Evolutionary conservation across 1,140 invertebrate genomes (phyloP).

Genomic region (Drosophila pallidifrons): DNA sequence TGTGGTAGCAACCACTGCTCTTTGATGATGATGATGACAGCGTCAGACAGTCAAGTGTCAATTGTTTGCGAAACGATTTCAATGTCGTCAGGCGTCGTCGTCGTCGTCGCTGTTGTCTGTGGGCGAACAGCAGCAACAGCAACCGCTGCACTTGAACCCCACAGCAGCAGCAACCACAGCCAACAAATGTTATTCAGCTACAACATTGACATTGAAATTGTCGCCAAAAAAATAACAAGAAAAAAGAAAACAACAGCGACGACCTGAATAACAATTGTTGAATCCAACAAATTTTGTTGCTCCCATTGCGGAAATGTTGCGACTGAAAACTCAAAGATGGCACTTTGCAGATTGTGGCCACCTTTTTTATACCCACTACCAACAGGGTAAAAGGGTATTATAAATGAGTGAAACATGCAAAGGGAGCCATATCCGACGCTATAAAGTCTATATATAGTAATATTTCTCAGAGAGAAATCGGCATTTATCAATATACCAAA

Average conservation of each 20-base stretch:
- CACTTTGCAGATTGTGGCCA: constrained; percentile 5
- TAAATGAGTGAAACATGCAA: too few relatives aligned
- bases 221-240: constrained; percentile 1
- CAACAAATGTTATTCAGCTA: neutral
- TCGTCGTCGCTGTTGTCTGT: neutral
- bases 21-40: constrained; percentile 26
- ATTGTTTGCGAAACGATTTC: constrained; percentile 41
- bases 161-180: constrained; percentile 23
- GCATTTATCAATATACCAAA: too few relatives aligned
- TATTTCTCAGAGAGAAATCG: too few relatives aligned
- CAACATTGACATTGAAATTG: constrained; percentile 75
- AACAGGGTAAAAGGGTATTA: too few relatives aligned
- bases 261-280: constrained; percentile 47
- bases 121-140: constrained; percentile 23
- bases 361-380: too few relatives aligned
- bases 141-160: constrained; percentile 1
- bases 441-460: too few relatives aligned
- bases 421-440: too few relatives aligned
- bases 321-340: neutral
- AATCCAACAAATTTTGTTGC: constrained; percentile 6
- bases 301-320: constrained; percentile 34
- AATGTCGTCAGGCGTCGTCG: constrained; percentile 19
- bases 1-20: too few relatives aligned
- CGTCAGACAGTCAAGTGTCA: constrained; percentile 35
- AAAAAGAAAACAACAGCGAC: neutral